A percentile compares a stretch with the other conserved stretches of the same genome.
Conservation (phyloP, 2,113 vertebrate genomes). For the Ibidorhyncha struthersii region DNA sequence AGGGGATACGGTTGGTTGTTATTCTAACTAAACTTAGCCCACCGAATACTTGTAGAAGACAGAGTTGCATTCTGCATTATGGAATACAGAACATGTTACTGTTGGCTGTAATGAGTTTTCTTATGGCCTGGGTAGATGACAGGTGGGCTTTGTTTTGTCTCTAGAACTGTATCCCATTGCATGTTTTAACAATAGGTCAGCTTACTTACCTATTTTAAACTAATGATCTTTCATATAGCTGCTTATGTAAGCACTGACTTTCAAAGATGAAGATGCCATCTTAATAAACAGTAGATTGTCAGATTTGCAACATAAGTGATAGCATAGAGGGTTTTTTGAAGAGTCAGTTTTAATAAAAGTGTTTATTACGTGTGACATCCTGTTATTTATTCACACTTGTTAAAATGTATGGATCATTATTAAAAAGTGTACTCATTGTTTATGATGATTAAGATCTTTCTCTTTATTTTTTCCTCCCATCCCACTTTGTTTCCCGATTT, state of each 20-base stretch:
- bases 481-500: slow-evolving; percentile 31
- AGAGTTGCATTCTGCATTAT: rapidly evolving
- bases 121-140: not conserved
- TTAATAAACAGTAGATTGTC: not conserved
- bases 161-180: rapidly evolving
- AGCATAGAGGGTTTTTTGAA: not conserved
- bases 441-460: not conserved
- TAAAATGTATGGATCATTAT: not conserved
- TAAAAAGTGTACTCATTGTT: not conserved
- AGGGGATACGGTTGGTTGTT: not conserved
- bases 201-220: not conserved
- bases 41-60: not conserved
- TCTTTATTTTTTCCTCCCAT: not conserved
- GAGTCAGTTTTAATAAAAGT: not conserved
- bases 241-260: not conserved
- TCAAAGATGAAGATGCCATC: not conserved
- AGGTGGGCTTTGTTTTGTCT: not conserved
- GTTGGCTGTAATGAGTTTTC: not conserved
- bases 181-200: not conserved
- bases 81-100: not conserved
- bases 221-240: not conserved
- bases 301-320: not conserved
- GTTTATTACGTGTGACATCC: not conserved
- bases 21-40: not conserved
- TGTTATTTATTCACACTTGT: not conserved